Evolutionary conservation across 2,888 invertebrate genomes (phyloP), one percentile per base, ranked within the genome.

Genomic region (Crocallis elinguaria): DNA sequence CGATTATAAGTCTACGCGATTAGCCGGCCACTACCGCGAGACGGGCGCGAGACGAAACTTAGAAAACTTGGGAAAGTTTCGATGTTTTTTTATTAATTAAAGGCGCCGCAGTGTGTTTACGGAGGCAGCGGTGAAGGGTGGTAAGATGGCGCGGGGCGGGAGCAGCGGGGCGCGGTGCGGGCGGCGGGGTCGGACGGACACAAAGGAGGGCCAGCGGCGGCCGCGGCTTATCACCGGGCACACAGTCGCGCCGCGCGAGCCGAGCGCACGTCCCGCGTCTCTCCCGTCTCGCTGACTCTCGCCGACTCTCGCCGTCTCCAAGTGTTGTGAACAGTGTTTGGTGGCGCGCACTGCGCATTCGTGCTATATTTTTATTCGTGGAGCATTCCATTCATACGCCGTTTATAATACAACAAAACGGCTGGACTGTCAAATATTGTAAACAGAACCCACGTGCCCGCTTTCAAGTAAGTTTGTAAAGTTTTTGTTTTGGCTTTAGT

Each of bases 201-300:
- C 88, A 90, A 88, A 89, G 88, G 88, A 82, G 85, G 83, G 88
- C 85, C 86, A 82, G 84, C 77, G 85, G 86, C 83, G 46, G 41
- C 82, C 78, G 82, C 77, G 82, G 84, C 82, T 87, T 87, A 87
- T 87, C 88, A 87, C 84, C 82, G 78, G 82, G 85, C 86, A 86
- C 79, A 83, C 86, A 81, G 85, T 86, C 87, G 88, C 80, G 82
- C 74, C 82, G 82, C 84, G 89, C 86, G 81, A 69, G 68, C 76
- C 80, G 73, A 82, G 77, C 83, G 79, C 80, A 84, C 89, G 88
- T 74, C 60, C 61, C 72, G 63, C 77, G 70, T 65, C 46, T n/a
- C n/a, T n/a, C n/a, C n/a, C n/a, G 50, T 50, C 57, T 53, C 64
- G 53, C 45, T 35, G 6, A 23, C 29, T 61, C 56, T 52, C 63